Base-by-base conservation (phyloP, 2,113 vertebrate genomes). In the Promerops cafer region DNA sequence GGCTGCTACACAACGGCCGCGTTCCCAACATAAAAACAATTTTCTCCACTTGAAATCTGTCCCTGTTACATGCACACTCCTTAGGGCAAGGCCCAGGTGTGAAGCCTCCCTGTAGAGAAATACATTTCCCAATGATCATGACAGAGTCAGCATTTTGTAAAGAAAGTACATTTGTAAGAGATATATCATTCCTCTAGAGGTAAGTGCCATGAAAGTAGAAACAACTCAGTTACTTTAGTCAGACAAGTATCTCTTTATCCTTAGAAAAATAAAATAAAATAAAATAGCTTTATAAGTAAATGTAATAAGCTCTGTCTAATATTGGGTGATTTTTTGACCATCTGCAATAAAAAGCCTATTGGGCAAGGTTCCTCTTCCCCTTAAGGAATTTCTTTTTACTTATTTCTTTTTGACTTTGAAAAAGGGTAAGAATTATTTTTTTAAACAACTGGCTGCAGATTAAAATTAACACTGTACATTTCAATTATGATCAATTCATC, bases 381-480 rank as follows among this genome's bases (percentile, higher is more conserved):
- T 37, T 12, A 33, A 84, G 11, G 33, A 40, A 80, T 85, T 89
- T 85, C 45, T 83, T 89, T 87, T 87, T 76, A 16, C 35, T 74
- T 56, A n/a, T 80, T 94, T 85, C 27, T 81, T 94, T 93, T 63
- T 75, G 31, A 84, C 57, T 94, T 82, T 78, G 85, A 88, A 83
- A 82, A 47, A 93, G 56, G 17, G 6, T 63, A 93, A 79, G 19
- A 90, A 83, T 91, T 86, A 85, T 87, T 93, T 94, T 37, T 79
- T 96, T 80, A 87, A 95, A 63, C 59, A 79, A 59, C 49, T 49
- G 35, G 7, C 21, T 47, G 66, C 49, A 60, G 81, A 88, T 89
- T 90, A 94, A 95, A 89, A 95, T 97, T 95, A 97, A 91, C 90
- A 61, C 94, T 70, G 60, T 96, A 84, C n/a, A 8, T 94, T 97